These are phyloP conservation scores for Melipona bicolor DNA, from an alignment of 2,888 invertebrate species.

Conservation along the genomic window DNA sequence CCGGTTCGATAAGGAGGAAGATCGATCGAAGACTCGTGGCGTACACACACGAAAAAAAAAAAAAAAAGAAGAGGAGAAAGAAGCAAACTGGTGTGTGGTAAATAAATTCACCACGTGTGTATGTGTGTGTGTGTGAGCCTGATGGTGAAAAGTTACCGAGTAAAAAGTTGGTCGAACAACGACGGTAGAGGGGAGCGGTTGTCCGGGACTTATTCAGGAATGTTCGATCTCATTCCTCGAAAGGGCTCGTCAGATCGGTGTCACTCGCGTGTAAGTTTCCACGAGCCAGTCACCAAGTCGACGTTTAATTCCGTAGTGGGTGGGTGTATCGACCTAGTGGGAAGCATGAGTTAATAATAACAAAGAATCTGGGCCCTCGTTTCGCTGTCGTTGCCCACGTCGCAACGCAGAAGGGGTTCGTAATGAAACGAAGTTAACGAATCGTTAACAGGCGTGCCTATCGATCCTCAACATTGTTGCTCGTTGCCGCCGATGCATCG, in stretches of 20 bases:
- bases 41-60: neutral
- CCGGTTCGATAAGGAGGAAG: conserved; percentile 11
- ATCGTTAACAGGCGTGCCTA: conserved; percentile 61
- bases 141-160: neutral
- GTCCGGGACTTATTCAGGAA: neutral
- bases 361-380: conserved; percentile 70
- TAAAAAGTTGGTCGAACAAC: neutral
- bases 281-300: conserved; percentile 34
- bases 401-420: conserved; percentile 55
- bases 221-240: neutral
- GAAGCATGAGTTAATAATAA: conserved; percentile 70
- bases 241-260: conserved; percentile 41
- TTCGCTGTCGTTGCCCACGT: conserved; percentile 55
- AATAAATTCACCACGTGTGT: neutral
- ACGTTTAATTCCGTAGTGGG: conserved; percentile 58
- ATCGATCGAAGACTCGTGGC: conserved; percentile 6
- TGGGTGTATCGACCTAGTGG: conserved; percentile 68
- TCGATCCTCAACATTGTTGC: conserved; percentile 61
- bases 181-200: neutral
- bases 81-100: neutral
- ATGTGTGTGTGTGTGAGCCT: neutral
- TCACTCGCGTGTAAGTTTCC: conserved; percentile 51
- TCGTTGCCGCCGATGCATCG: conserved; percentile 49
- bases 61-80: neutral
- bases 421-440: conserved; percentile 69